These are phyloP conservation scores for Rhizomys pruinosus DNA, from an alignment of 2,113 vertebrate species.

Conservation along the genomic window DNA sequence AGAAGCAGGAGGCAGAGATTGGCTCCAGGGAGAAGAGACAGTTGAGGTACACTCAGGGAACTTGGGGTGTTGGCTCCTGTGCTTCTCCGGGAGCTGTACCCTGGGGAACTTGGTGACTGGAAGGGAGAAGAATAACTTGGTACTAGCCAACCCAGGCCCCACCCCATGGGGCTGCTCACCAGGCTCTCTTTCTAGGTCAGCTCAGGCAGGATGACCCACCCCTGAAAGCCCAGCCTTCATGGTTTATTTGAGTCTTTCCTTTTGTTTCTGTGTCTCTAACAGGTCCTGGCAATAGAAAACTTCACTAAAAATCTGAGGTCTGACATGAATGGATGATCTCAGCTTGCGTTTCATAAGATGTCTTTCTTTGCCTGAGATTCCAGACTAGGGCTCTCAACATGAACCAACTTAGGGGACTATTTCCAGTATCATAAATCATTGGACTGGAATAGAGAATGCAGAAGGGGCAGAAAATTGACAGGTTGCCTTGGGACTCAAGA, in stretches of 20 bases:
- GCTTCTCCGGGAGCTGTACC: not conserved
- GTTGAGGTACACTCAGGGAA: not conserved
- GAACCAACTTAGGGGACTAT: not conserved
- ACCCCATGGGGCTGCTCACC: not conserved
- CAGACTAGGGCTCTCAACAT: not conserved
- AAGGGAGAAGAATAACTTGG: not conserved
- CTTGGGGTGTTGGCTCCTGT: not conserved
- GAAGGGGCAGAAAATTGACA: not conserved
- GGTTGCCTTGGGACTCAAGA: not conserved
- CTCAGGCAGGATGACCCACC: not conserved
- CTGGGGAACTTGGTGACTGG: rapidly evolving
- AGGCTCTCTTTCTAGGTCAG: not conserved
- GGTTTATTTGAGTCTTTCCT: not conserved
- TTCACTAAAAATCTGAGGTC: not conserved
- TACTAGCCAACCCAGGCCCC: not conserved
- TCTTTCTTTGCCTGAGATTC: too few relatives aligned
- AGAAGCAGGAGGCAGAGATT: not conserved
- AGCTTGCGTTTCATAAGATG: not conserved
- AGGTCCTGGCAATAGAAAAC: not conserved
- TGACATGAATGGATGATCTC: not conserved
- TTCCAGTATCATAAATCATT: not conserved
- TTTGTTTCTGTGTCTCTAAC: not conserved
- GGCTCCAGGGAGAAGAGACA: not conserved
- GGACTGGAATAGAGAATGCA: not conserved
- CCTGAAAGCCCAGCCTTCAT: not conserved